phyloP scores from a whole-genome alignment of 2,888 invertebrate species.

The Cistogaster globosa region DNA sequence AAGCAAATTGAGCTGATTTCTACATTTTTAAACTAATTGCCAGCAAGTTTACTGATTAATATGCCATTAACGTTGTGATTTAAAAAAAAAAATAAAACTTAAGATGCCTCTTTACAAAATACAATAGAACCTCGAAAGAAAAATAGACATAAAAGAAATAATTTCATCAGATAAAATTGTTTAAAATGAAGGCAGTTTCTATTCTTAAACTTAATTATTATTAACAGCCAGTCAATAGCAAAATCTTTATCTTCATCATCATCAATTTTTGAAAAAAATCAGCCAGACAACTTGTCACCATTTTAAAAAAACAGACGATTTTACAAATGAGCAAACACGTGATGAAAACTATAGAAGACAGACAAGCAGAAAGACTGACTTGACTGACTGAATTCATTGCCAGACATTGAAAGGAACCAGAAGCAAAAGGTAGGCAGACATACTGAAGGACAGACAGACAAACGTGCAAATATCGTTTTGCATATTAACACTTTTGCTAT shows the following conservation, averaged over 20 bases:
- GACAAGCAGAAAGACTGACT: slow-evolving; percentile 4
- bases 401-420: slow-evolving; percentile 27
- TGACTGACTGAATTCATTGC: slow-evolving; percentile 32
- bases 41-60: slow-evolving; percentile 1
- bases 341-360: slow-evolving; percentile 70
- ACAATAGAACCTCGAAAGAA: slow-evolving; percentile 22
- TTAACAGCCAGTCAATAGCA: background rate
- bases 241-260: slow-evolving; percentile 7
- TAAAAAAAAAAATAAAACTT: background rate
- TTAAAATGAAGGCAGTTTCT: background rate
- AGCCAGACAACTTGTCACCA: slow-evolving; percentile 71
- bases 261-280: slow-evolving; percentile 71
- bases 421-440: background rate
- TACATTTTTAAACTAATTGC: no score
- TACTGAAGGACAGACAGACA: slow-evolving; percentile 25
- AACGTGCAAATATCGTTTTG: slow-evolving; percentile 76
- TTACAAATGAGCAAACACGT: slow-evolving; percentile 80
- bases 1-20: no score
- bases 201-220: slow-evolving; percentile 29
- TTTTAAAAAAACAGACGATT: slow-evolving; percentile 75
- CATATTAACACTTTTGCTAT: slow-evolving; percentile 75
- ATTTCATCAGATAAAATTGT: background rate
- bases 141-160: slow-evolving; percentile 14
- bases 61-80: slow-evolving; percentile 14
- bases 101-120: background rate